Evolutionary conservation across 2,113 vertebrate species (phyloP).

Genomic region (Peromyscus leucopus): DNA sequence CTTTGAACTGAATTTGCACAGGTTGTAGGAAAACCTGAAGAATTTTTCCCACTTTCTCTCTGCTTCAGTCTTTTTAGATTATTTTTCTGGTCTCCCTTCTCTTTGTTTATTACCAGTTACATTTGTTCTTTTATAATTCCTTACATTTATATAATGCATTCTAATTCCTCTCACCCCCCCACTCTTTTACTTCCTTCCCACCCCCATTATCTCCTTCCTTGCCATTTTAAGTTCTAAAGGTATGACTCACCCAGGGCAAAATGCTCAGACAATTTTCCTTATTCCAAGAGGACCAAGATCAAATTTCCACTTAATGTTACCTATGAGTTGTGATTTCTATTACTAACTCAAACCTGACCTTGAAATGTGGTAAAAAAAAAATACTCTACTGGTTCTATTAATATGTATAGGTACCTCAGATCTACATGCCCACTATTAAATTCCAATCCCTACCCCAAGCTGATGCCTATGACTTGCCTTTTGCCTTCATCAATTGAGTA

Average conservation of each 20-base stretch:
- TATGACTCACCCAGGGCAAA: neutral
- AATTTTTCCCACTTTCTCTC: neutral
- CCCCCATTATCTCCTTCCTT: neutral
- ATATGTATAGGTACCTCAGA: neutral
- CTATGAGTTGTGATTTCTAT: neutral
- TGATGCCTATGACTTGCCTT: neutral
- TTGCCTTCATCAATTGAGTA: neutral
- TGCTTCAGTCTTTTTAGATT: neutral
- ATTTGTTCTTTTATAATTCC: neutral
- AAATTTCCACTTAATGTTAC: neutral
- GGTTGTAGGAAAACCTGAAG: neutral
- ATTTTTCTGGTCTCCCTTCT: neutral
- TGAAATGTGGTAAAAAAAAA: neutral
- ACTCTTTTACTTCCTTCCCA: no score
- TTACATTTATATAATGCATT: neutral
- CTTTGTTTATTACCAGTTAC: neutral
- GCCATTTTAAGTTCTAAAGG: neutral
- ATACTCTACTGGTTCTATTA: neutral
- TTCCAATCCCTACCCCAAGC: fast-evolving
- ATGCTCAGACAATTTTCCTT: neutral
- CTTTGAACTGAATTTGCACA: neutral
- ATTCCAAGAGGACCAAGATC: neutral
- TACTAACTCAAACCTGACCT: neutral
- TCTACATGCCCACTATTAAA: neutral
- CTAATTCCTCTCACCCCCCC: neutral